Evolutionary conservation across 2,113 vertebrate species (phyloP).

Genomic region (Atlantisia rogersi): DNA sequence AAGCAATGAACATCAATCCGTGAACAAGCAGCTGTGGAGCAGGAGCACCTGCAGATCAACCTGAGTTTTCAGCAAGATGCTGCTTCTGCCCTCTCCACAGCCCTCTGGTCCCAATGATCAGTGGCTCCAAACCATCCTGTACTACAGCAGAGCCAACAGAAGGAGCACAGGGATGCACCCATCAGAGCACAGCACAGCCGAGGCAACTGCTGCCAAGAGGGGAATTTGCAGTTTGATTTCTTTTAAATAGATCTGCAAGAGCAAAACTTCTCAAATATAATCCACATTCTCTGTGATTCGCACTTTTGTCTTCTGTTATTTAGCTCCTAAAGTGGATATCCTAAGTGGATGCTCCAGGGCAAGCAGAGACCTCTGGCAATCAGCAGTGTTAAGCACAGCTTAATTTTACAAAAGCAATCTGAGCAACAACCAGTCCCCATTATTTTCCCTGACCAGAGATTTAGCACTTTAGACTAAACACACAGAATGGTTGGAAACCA

Average conservation of each 20-base stretch:
- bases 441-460: neutral
- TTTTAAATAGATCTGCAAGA: fast-evolving
- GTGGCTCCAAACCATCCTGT: neutral
- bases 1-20: conserved; percentile 18
- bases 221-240: neutral
- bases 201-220: fast-evolving
- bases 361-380: neutral
- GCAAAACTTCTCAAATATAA: neutral
- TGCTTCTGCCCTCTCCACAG: neutral
- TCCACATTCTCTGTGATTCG: neutral
- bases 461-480: neutral
- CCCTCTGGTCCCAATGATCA: no score
- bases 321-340: neutral
- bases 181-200: fast-evolving
- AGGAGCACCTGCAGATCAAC: neutral
- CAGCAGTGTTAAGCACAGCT: fast-evolving
- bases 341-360: neutral
- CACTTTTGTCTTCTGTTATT: neutral
- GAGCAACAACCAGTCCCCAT: neutral
- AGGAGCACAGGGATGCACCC: fast-evolving
- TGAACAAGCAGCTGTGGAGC: neutral
- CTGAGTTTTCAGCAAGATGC: neutral
- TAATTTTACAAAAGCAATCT: neutral
- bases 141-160: neutral
- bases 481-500: neutral